Evolutionary conservation across 2,113 vertebrate genomes (phyloP), one percentile per base, ranked within the genome.

Genomic region (Drymodes brunneopygia): DNA sequence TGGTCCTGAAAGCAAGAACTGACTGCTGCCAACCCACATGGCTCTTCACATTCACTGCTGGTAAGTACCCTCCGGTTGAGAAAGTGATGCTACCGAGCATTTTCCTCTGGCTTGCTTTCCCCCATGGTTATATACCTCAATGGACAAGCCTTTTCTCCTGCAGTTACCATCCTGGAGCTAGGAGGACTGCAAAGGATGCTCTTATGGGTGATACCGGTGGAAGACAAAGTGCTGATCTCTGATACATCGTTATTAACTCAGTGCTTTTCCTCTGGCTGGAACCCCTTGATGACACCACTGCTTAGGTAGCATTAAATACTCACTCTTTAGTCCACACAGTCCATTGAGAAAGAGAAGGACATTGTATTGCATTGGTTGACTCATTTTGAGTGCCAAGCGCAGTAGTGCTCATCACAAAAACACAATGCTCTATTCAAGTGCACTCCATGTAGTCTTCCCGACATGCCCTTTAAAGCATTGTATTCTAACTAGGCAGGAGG

Each of bases 1-100:
- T 11, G 58, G 90, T 89, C 92, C 94, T 93, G 88, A 96, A 95
- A 96, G 88, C 82, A 92, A 86, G 95, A 92, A 69, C 44, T 60
- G 29, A 81, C 89, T 94, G 94, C 58, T 95, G 94, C 74, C 96
- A 88, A 40, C 79, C 57, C 12, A 22, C 22, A 50, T 79, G 38
- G 71, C 58, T 87, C 84, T 94, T 77, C 29, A 92, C 33, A 88
- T 95, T 92, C 62, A 77, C 54, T 81, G 36, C 78, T 87, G 23
- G 4, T 90, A 77, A 94, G 79, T 12, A 92, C 70, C 10, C 50
- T 65, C 54, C 81, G 85, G 50, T 73, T 88, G 35, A 73, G 85
- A 95, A 95, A 81, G 24, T 29, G 57, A 71, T 88, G 53, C 23
- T 14, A n/a, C 44, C 1, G 11, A 86, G 40, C 54, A n/a, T 60